Evolutionary conservation across 2,888 invertebrate species (phyloP), one percentile per base, ranked within the genome.

Genomic region (Scaptomyza tumidula): DNA sequence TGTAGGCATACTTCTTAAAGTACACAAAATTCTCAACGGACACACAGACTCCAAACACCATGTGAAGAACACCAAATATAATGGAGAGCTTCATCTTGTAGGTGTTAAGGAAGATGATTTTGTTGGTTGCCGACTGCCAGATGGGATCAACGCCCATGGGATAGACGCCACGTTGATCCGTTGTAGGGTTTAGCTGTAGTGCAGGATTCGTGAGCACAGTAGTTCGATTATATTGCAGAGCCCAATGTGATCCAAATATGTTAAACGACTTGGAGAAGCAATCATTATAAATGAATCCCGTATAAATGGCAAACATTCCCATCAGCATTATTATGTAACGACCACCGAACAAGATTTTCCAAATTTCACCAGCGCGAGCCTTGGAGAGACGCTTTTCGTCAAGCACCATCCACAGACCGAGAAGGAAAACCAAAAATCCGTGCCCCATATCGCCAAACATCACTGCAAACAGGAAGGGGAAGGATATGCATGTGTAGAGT

Each of bases 381-480:
- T 94, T 94, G 29, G 93, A 90, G 35, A 98, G 93, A 53, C 95
- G 94, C 69, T 95, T 96, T 91, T 99, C 98, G 70, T 94, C 94
- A 31, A 95, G 67, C 27, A 97, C 95, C 96, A 99, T 95, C 94
- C 95, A 97, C 0, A 93, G 92, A 0, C 95, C 98, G 90, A 97
- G 97, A n/a, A 95, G 76, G 10, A 95, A 93, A 95, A 98, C 95
- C 80, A 98, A 95, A 13, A 95, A 60, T 3, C 98, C 98, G 92
- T 98, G 98, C 14, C 98, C 98, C 89, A 95, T 93, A 91, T 98
- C 98, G 29, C 98, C 98, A 92, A 98, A 98, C 98, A 98, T 98
- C 83, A 98, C 95, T 35, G 96, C 97, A 93, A 98, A 98, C 44
- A 98, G 92, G 93, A 98, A 98, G 13, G 98, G 98, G 93, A 98